Conservation (phyloP, 2,113 vertebrate species). For the Drymodes brunneopygia region DNA sequence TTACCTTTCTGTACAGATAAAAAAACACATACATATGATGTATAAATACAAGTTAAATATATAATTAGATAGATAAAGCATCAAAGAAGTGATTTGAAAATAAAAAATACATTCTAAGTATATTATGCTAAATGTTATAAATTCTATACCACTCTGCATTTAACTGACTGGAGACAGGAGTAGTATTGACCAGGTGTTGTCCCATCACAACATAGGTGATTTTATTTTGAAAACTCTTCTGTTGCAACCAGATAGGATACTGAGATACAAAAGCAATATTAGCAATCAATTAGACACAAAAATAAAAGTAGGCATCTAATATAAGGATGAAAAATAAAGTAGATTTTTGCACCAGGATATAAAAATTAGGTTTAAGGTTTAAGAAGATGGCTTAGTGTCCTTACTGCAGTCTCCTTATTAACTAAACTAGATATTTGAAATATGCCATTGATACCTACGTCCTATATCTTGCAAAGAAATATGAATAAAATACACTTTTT, state of each 20-base stretch:
- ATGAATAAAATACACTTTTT: not conserved
- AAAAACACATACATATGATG: not conserved
- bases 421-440: not conserved
- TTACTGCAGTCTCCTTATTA: not conserved
- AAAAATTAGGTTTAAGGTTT: too few species aligned
- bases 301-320: not conserved
- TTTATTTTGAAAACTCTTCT: not conserved
- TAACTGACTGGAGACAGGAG: not conserved
- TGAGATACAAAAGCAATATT: not conserved
- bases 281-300: not conserved
- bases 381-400: not conserved
- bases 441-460: not conserved
- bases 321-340: not conserved
- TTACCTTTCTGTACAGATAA: not conserved
- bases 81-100: not conserved
- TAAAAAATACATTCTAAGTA: not conserved
- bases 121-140: not conserved
- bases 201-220: not conserved
- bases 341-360: not conserved
- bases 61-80: not conserved
- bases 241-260: not conserved
- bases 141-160: not conserved
- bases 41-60: not conserved
- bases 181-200: not conserved
- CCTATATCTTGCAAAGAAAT: not conserved